These are phyloP conservation scores for Loris lydekkerianus DNA, from an alignment of 2,797 vertebrate species.

Conservation along the genomic window DNA sequence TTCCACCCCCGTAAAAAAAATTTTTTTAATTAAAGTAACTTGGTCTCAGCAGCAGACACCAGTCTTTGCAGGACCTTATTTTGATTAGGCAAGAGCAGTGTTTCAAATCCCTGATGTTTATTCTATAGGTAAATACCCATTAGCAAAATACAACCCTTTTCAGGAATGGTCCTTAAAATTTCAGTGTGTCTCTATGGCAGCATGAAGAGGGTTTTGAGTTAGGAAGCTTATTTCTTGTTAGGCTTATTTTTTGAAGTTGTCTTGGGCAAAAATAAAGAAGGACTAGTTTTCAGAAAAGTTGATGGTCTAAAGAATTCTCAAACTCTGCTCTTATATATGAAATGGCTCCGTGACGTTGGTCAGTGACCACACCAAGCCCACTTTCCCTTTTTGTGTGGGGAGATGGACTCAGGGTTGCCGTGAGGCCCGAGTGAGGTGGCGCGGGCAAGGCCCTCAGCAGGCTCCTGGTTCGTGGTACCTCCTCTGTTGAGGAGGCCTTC, in stretches of 20 bases:
- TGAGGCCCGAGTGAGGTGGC: not conserved
- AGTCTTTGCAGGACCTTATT: no score
- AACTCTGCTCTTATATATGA: fast-evolving
- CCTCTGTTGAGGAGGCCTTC: fast-evolving
- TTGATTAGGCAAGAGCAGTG: not conserved
- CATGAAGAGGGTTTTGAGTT: not conserved
- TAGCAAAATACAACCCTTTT: not conserved
- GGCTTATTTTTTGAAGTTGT: not conserved
- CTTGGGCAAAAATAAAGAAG: not conserved
- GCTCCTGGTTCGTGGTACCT: not conserved
- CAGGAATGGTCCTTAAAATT: not conserved
- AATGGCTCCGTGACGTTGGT: not conserved
- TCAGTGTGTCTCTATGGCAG: no score
- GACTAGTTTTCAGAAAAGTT: not conserved
- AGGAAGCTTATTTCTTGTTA: not conserved
- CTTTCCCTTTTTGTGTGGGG: not conserved
- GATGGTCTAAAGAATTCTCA: not conserved
- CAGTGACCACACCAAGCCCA: not conserved
- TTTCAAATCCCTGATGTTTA: not conserved
- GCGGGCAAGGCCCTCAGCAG: not conserved
- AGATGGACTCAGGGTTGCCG: fast-evolving
- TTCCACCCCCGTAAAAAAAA: no score
- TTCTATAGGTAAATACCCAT: not conserved
- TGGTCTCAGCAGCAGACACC: not conserved
- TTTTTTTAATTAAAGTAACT: no score